Conservation (phyloP, 1,140 invertebrate genomes). For the Drosophila triauraria region DNA sequence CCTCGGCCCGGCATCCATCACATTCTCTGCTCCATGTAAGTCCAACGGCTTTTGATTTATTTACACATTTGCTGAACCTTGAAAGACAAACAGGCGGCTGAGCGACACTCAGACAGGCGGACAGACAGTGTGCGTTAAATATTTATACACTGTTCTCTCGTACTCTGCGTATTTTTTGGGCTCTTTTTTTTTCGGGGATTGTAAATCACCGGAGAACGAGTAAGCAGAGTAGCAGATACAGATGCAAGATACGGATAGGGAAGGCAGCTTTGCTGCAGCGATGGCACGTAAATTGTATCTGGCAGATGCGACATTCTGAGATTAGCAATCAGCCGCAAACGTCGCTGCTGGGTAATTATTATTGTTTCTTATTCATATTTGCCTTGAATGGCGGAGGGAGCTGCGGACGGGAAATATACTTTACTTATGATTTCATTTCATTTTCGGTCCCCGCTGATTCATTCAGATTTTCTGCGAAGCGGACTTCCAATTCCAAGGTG, state of each 20-base stretch:
- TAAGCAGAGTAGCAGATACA: constrained; percentile 32
- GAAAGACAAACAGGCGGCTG: constrained; percentile 39
- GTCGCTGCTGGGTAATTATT: constrained; percentile 22
- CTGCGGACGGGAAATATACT: constrained; percentile 1
- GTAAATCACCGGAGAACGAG: constrained; percentile 58
- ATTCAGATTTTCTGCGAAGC: constrained; percentile 63
- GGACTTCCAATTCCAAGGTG: constrained; percentile 63
- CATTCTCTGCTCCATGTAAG: constrained; percentile 33
- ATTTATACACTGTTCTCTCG: constrained; percentile 34
- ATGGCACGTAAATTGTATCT: constrained; percentile 50
- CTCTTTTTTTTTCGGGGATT: constrained; percentile 32
- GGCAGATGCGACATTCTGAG: constrained; percentile 41
- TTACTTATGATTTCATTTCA: constrained; percentile 25
- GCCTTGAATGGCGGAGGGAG: constrained; percentile 11
- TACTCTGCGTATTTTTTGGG: constrained; percentile 9
- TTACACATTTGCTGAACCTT: constrained; percentile 53
- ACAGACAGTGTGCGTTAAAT: constrained; percentile 36
- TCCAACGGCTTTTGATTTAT: constrained; percentile 52
- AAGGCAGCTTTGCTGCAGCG: constrained; percentile 22
- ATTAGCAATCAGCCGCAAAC: constrained; percentile 34
- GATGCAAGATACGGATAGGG: constrained; percentile 45
- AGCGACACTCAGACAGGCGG: constrained; percentile 27
- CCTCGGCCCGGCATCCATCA: constrained; percentile 29
- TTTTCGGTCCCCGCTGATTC: constrained; percentile 40
- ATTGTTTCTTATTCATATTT: constrained; percentile 31